Conservation (phyloP, 1,140 invertebrate genomes). For the Elymnias hypermnestra region DNA sequence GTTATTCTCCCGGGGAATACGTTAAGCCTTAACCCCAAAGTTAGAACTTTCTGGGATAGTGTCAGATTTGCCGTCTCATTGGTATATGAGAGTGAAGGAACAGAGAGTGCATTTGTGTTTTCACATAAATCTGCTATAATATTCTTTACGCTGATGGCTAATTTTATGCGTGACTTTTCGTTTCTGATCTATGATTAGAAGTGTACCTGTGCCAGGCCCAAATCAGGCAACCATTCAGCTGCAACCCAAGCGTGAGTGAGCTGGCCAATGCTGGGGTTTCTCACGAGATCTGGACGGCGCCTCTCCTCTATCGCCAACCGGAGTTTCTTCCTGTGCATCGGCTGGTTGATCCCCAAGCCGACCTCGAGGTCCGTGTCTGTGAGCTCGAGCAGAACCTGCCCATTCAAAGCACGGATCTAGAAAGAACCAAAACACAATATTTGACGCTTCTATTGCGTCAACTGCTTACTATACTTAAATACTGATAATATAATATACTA, state of each 20-base stretch:
- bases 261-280: constrained; percentile 90
- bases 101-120: too few species aligned
- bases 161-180: too few species aligned
- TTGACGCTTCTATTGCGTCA: constrained; percentile 72
- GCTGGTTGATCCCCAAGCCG: constrained; percentile 90
- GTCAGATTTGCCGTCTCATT: too few species aligned
- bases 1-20: too few species aligned
- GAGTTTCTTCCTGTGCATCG: constrained; percentile 94
- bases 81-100: too few species aligned
- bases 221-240: constrained; percentile 92
- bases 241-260: constrained; percentile 94
- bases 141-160: too few species aligned
- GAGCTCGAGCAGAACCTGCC: constrained; percentile 90
- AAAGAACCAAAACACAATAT: constrained; percentile 76
- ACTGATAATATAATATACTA: neutral
- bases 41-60: too few species aligned
- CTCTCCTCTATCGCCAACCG: constrained; percentile 96
- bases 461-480: constrained; percentile 21
- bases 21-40: too few species aligned
- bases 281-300: constrained; percentile 87
- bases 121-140: too few species aligned
- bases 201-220: constrained; percentile 89
- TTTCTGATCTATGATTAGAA: too few species aligned
- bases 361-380: constrained; percentile 92
- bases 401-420: constrained; percentile 80